phyloP scores from a whole-genome alignment of 2,113 vertebrate genomes.

The Suricata suricatta region DNA sequence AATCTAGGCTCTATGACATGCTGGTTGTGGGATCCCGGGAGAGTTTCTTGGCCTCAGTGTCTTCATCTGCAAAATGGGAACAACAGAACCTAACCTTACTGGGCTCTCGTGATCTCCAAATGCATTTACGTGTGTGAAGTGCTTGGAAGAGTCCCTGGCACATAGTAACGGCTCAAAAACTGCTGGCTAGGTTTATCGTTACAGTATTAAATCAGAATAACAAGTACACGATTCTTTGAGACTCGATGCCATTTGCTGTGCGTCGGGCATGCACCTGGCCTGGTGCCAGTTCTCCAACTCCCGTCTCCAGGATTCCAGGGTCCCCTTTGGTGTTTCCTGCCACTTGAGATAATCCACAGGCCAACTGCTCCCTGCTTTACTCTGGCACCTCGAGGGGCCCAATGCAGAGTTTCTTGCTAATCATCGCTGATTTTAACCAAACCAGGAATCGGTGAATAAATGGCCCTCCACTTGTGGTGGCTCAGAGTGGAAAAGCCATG shows the following conservation, averaged over 20 bases:
- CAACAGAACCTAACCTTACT: not conserved
- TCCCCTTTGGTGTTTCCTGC: not conserved
- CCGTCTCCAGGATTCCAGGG: accelerated
- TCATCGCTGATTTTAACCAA: not conserved
- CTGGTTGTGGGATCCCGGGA: not conserved
- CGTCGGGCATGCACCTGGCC: not conserved
- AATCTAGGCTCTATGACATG: not conserved
- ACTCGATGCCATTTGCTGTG: not conserved
- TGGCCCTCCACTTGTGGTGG: not conserved
- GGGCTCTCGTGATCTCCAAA: not conserved
- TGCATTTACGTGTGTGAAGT: not conserved
- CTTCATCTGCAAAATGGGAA: not conserved
- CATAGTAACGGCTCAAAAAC: not conserved
- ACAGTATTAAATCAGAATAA: not conserved
- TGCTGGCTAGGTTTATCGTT: not conserved
- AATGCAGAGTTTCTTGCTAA: not conserved
- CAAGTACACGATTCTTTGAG: not conserved
- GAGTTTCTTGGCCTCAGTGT: not conserved
- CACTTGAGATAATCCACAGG: not conserved
- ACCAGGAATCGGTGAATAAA: not conserved
- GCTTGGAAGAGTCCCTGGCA: not conserved
- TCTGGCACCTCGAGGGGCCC: not conserved
- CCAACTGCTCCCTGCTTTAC: not conserved
- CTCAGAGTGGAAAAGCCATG: not conserved
- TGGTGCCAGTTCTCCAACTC: not conserved